Conservation (phyloP, 2,888 invertebrate genomes). For the Chrysopilus asiliformis region DNA sequence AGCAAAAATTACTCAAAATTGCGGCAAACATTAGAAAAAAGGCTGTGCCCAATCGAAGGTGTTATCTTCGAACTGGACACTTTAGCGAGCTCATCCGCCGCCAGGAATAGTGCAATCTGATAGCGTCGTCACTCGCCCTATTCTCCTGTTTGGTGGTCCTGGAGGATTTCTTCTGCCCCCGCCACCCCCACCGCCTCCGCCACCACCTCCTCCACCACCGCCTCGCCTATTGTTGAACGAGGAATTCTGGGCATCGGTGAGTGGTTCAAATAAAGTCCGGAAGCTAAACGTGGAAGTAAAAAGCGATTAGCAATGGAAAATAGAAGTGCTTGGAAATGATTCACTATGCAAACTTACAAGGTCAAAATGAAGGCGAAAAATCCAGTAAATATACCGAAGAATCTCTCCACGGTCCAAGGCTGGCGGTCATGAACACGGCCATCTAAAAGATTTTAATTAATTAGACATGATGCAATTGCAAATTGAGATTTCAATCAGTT, state of each 20-base stretch:
- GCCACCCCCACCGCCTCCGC: conserved; percentile 10
- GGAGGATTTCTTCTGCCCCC: conserved; percentile 10
- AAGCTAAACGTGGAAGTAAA: conserved; percentile 9
- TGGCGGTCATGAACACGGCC: conserved; percentile 14
- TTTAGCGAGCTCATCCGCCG: conserved; percentile 17
- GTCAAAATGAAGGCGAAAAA: conserved; percentile 13
- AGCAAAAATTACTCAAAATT: no score
- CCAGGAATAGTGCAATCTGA: conserved; percentile 16
- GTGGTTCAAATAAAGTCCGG: conserved; percentile 14
- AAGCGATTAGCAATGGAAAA: not conserved
- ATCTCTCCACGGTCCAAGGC: conserved; percentile 15
- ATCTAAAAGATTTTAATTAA: no score
- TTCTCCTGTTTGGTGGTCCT: conserved; percentile 14
- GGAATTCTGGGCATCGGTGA: conserved; percentile 6
- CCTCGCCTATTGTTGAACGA: conserved; percentile 5
- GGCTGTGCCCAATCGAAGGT: not conserved
- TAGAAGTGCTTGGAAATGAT: not conserved
- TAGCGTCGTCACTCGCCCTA: conserved; percentile 16
- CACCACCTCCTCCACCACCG: conserved; percentile 11
- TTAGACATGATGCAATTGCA: no score
- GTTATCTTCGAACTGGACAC: conserved; percentile 7
- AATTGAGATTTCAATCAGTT: no score
- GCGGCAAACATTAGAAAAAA: no score
- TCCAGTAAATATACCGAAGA: conserved; percentile 12
- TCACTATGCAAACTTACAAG: conserved; percentile 13